Conservation (phyloP, 92 coral and sea anemone genomes). For the Metridium senile region DNA sequence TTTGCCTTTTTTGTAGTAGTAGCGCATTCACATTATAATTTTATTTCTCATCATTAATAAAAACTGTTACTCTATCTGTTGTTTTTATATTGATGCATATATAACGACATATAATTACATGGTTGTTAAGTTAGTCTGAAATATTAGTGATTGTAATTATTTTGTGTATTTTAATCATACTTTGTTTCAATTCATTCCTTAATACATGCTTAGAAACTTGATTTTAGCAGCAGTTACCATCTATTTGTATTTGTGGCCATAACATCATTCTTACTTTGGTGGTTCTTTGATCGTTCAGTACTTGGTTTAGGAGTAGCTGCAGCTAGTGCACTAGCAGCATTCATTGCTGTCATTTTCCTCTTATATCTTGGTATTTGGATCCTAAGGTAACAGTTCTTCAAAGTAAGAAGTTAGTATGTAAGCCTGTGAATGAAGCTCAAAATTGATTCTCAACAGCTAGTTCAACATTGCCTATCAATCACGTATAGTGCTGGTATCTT, state of each 20-base stretch:
- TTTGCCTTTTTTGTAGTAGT: too few relatives aligned
- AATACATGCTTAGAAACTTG: slow-evolving; percentile 69
- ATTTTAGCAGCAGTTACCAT: slow-evolving; percentile 83
- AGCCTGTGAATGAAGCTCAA: background rate
- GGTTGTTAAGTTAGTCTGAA: too few relatives aligned
- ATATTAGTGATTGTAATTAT: too few relatives aligned
- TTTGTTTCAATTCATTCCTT: slow-evolving; percentile 18
- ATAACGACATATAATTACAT: too few relatives aligned
- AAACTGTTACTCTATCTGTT: too few relatives aligned
- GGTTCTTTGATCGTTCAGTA: slow-evolving; percentile 94
- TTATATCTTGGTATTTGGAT: slow-evolving; percentile 75
- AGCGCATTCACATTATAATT: too few relatives aligned
- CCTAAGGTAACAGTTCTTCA: slow-evolving; percentile 38
- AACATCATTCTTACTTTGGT: slow-evolving; percentile 82
- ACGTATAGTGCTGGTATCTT: too few relatives aligned
- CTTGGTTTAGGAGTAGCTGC: slow-evolving; percentile 92
- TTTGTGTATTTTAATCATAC: too few relatives aligned
- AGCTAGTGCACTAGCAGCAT: slow-evolving; percentile 75
- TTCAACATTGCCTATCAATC: too few relatives aligned
- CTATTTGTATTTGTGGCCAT: slow-evolving; percentile 81
- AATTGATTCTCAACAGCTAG: too few relatives aligned
- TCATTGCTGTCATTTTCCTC: slow-evolving; percentile 64
- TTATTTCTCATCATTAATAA: too few relatives aligned
- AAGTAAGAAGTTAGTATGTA: background rate
- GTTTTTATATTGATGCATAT: too few relatives aligned